phyloP scores from a whole-genome alignment of 2,888 invertebrate species.

The Julus scandinavius region DNA sequence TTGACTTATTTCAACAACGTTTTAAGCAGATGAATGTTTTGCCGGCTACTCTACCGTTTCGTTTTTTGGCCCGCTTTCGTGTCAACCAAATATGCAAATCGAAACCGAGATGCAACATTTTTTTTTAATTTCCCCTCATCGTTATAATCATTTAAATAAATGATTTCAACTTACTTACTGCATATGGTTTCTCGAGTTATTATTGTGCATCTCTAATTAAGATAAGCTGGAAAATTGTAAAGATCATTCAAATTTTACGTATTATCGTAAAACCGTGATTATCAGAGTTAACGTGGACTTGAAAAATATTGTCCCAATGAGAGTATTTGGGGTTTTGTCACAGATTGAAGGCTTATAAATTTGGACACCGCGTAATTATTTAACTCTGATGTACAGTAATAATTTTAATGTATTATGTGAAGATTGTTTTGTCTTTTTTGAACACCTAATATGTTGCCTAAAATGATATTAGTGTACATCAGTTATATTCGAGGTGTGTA shows the following conservation, averaged over 20 bases:
- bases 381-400: no score
- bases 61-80: not conserved
- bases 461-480: not conserved
- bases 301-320: not conserved
- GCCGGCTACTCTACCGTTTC: not conserved
- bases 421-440: not conserved
- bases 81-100: not conserved
- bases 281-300: no score
- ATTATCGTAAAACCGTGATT: no score
- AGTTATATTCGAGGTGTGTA: no score
- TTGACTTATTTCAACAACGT: not conserved
- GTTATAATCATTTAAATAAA: slow-evolving; percentile 39
- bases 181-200: slow-evolving; percentile 26
- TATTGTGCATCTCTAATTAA: not conserved
- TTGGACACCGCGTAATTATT: not conserved
- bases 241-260: not conserved
- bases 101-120: slow-evolving; percentile 8
- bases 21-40: not conserved
- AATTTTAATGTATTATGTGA: slow-evolving; percentile 17
- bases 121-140: not conserved
- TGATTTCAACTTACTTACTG: not conserved
- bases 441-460: not conserved
- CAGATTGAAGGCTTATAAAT: not conserved
- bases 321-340: slow-evolving; percentile 30
- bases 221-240: not conserved